These are phyloP conservation scores for Dendrolimus punctatus DNA, from an alignment of 1,140 invertebrate species.

Conservation along the genomic window DNA sequence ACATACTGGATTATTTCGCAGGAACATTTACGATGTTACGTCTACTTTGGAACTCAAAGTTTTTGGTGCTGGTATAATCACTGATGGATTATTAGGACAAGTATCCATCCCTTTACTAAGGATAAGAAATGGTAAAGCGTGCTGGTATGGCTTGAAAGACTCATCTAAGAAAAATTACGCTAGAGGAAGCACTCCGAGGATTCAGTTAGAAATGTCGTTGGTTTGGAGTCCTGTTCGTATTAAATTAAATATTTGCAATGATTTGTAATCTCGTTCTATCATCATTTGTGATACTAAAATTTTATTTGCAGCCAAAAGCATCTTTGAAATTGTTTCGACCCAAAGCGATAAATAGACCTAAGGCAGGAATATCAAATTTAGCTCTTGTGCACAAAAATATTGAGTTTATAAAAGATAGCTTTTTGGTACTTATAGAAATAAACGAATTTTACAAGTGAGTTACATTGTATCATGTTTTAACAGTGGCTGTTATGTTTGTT, in stretches of 20 bases:
- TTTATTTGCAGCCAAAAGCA: conserved; percentile 43
- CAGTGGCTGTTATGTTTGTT: background rate
- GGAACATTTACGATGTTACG: conserved; percentile 97
- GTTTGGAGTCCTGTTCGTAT: conserved; percentile 57
- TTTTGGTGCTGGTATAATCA: conserved; percentile 49
- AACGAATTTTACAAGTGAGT: conserved; percentile 58
- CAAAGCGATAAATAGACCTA: conserved; percentile 44
- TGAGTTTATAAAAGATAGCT: conserved; percentile 36
- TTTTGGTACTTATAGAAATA: conserved; percentile 23
- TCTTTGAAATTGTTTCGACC: conserved; percentile 43
- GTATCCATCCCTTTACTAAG: conserved; percentile 50
- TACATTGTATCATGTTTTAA: background rate
- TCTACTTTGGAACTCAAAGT: conserved; percentile 94
- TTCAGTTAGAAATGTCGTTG: conserved; percentile 61
- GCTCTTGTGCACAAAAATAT: conserved; percentile 43
- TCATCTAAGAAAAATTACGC: conserved; percentile 35
- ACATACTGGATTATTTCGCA: conserved; percentile 56
- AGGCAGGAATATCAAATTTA: conserved; percentile 44
- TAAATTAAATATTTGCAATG: background rate
- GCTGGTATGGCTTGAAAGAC: conserved; percentile 54
- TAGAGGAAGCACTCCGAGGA: conserved; percentile 55
- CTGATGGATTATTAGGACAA: conserved; percentile 82
- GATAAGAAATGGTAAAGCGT: conserved; percentile 31
- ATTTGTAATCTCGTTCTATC: too few species aligned
- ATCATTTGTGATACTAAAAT: background rate